Evolutionary conservation across 2,797 vertebrate genomes (phyloP), one percentile per base, ranked within the genome.

Genomic region (Sebastes jordani): DNA sequence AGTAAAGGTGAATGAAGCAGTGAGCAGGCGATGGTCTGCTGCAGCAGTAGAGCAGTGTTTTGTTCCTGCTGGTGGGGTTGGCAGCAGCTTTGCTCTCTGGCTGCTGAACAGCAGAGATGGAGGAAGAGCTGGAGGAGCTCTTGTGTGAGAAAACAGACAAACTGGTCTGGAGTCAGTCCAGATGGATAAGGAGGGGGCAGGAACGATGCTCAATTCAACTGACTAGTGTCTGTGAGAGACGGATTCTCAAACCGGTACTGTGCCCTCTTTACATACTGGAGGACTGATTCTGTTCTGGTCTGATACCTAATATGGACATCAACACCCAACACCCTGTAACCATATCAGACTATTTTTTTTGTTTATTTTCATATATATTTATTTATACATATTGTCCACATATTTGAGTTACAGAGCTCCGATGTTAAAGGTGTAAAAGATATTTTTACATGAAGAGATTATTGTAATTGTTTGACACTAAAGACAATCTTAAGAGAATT

Each of bases 131-230:
- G 78, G 59, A 67, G 74, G 74, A 80, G 70, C 74, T 65, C 20
- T 54, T 71, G 61, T 78, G 74, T 63, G 75, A 74, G 61, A 58
- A 80, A 74, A 83, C 76, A 66, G 69, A 86, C 81, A 78, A 81
- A 78, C 71, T 72, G 83, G 23, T 77, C 71, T 83, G 84, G 84
- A 86, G 74, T 74, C 71, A 18, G 81, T 78, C 84, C 80, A 78
- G 70, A 34, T 0, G 6, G 64, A 8, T 16, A 1, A 52, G 65
- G 52, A 59, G 16, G n/a, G 11, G 20, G 46, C 16, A 25, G 20
- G 13, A 36, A 3, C 1, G 6, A 6, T 23, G 38, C 16, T 61
- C 14, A 34, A n/a, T 7, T 13, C 11, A 32, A 10, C 54, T 56
- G 54, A 56, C n/a, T 54, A 5, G n/a, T 11, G 23, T 23, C 61